Percentiles rank a stretch among this genome's conserved stretches.
Evolutionary conservation across 2,113 vertebrate species (phyloP).

Genomic region (Choloepus hoffmanni): DNA sequence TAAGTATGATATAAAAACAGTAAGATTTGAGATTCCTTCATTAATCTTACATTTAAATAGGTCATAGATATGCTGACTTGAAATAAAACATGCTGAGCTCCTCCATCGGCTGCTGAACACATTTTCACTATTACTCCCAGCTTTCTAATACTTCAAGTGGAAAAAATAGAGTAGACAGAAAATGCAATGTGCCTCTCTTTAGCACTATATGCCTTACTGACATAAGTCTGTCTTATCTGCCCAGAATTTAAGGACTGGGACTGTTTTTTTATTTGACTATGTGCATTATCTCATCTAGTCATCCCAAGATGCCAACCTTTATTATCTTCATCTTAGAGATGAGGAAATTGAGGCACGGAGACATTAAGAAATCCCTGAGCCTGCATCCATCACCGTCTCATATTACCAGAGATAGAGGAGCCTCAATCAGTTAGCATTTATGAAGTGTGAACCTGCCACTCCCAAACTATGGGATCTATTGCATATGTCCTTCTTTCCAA

Average conservation of each 20-base stretch:
- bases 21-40: not conserved
- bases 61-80: not conserved
- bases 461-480: not conserved
- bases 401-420: not conserved
- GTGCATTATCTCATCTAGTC: slow-evolving; percentile 10
- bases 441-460: not conserved
- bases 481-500: not conserved
- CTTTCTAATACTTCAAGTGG: not conserved
- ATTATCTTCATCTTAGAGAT: not conserved
- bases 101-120: not conserved
- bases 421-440: not conserved
- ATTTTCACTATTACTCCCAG: not conserved
- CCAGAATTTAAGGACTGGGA: slow-evolving; percentile 20
- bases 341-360: not conserved
- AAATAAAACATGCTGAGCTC: slow-evolving; percentile 7
- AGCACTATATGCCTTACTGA: not conserved
- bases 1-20: slow-evolving; percentile 24
- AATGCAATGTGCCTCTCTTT: not conserved
- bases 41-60: not conserved
- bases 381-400: not conserved
- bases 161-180: not conserved
- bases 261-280: not conserved
- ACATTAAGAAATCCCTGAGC: slow-evolving; percentile 25
- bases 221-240: not conserved
- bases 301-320: not conserved